phyloP scores from a whole-genome alignment of 2,113 vertebrate genomes.

The Myotis davidii region DNA sequence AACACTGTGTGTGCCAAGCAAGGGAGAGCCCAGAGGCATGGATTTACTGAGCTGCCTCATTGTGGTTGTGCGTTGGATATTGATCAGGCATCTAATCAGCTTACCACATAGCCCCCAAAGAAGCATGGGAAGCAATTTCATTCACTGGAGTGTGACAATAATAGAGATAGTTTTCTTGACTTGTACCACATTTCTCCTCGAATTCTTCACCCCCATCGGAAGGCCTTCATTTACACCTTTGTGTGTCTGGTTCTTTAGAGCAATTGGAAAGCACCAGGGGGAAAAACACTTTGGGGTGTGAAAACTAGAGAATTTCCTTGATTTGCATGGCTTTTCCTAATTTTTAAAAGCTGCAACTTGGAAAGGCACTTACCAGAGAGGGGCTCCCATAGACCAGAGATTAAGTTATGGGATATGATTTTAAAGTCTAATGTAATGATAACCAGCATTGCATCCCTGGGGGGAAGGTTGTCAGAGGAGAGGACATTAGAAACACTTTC shows the following conservation, averaged over 20 bases:
- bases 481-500: neutral
- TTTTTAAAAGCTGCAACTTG: slow-evolving; percentile 18
- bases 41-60: neutral
- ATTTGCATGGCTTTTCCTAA: slow-evolving; percentile 35
- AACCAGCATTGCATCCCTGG: neutral
- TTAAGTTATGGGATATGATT: slow-evolving; percentile 49
- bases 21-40: neutral
- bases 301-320: slow-evolving; percentile 55
- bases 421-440: slow-evolving; percentile 60
- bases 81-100: slow-evolving; percentile 51
- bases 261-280: neutral
- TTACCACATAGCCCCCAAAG: slow-evolving; percentile 4
- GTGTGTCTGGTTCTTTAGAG: neutral
- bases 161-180: slow-evolving; percentile 58
- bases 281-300: neutral
- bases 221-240: neutral
- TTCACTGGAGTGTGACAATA: neutral
- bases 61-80: neutral
- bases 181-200: neutral
- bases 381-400: neutral
- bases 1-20: neutral
- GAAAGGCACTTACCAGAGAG: slow-evolving; percentile 30
- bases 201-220: slow-evolving; percentile 27
- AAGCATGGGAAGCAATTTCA: slow-evolving; percentile 61
- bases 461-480: slow-evolving; percentile 7